Evolutionary conservation across 2,113 vertebrate species (phyloP).

Genomic region (Megaleporinus macrocephalus): DNA sequence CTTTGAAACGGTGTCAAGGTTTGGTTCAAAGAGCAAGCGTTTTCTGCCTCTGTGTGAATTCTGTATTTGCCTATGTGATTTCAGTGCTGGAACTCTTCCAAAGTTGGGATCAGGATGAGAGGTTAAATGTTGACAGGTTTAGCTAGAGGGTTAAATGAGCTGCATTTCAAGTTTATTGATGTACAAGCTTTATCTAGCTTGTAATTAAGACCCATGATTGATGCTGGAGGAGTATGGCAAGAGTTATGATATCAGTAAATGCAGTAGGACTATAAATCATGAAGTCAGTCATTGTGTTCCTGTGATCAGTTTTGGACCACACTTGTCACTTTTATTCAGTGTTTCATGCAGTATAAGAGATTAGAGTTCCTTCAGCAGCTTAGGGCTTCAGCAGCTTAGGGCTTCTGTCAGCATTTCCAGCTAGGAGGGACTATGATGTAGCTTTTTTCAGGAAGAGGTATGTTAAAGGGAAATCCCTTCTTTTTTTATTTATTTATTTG

Average conservation of each 20-base stretch:
- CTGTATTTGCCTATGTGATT: not conserved
- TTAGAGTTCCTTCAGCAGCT: no score
- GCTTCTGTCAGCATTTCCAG: not conserved
- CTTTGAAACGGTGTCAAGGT: conserved; percentile 20
- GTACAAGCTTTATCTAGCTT: not conserved
- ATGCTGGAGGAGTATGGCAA: not conserved
- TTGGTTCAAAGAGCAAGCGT: not conserved
- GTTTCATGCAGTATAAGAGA: not conserved
- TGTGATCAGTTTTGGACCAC: not conserved
- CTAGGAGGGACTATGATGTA: no score
- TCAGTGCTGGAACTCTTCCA: not conserved
- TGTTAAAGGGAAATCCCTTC: no score
- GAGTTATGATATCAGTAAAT: not conserved
- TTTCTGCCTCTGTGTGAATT: not conserved
- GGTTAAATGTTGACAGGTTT: not conserved
- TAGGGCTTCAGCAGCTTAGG: not conserved
- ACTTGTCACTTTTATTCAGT: not conserved
- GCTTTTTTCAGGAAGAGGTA: no score
- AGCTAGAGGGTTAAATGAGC: not conserved
- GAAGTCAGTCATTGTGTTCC: not conserved
- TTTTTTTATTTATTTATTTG: no score
- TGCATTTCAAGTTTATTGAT: not conserved
- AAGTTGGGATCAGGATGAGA: not conserved
- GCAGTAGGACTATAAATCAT: not conserved
- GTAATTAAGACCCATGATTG: not conserved